These are phyloP conservation scores for Apotomis capreana DNA, from an alignment of 2,888 invertebrate genomes.

Conservation along the genomic window DNA sequence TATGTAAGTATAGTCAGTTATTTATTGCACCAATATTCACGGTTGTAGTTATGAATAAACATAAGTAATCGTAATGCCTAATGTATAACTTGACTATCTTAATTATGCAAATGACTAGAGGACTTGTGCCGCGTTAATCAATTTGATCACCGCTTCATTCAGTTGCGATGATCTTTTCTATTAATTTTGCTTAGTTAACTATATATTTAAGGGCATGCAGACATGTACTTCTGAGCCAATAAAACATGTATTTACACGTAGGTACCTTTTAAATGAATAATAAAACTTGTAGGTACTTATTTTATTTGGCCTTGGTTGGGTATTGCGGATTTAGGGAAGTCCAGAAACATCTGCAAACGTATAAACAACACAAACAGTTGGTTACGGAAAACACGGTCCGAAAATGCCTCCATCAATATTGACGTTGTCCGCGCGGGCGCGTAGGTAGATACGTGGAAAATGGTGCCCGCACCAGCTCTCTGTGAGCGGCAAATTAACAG, in stretches of 20 bases:
- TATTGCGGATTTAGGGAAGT: background rate
- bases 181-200: background rate
- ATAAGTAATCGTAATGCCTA: constrained; percentile 9
- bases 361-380: constrained; percentile 36
- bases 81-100: constrained; percentile 13
- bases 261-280: too few relatives aligned
- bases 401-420: constrained; percentile 59
- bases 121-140: constrained; percentile 7
- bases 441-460: constrained; percentile 68
- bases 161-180: background rate
- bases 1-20: constrained; percentile 67
- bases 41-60: constrained; percentile 22
- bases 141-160: background rate
- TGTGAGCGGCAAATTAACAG: constrained; percentile 80
- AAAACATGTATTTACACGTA: too few relatives aligned
- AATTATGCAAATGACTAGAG: constrained; percentile 21
- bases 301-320: background rate
- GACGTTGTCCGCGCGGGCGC: constrained; percentile 49
- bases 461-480: constrained; percentile 65
- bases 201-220: background rate
- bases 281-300: too few relatives aligned
- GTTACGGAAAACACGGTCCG: constrained; percentile 48
- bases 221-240: too few relatives aligned
- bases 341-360: constrained; percentile 20
- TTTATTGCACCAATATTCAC: constrained; percentile 36